Evolutionary conservation across 2,113 vertebrate genomes (phyloP).

Genomic region (Xiphorhynchus elegans): DNA sequence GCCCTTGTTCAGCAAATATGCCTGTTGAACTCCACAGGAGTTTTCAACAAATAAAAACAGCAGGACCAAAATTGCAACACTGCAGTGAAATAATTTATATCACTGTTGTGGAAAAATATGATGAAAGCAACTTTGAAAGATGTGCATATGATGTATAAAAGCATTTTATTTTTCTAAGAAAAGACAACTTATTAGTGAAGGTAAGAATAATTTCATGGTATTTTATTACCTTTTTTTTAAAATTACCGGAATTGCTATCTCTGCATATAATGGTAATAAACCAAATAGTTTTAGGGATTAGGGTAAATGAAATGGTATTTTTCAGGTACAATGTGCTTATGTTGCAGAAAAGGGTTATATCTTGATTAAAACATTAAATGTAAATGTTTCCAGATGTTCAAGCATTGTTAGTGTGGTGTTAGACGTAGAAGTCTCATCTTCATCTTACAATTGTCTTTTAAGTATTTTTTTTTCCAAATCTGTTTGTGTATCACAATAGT

Average conservation of each 20-base stretch:
- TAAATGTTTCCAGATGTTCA: constrained; percentile 57
- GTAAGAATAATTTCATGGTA: neutral
- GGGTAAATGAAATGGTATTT: neutral
- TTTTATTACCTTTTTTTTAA: neutral
- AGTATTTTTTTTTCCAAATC: neutral
- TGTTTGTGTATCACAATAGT: neutral
- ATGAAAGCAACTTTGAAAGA: neutral
- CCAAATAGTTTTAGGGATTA: neutral
- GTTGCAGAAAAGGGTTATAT: neutral
- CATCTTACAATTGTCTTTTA: neutral
- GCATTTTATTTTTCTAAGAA: neutral
- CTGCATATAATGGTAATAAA: neutral
- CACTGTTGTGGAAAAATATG: neutral
- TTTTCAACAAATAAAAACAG: neutral
- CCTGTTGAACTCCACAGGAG: neutral
- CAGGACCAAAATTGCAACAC: neutral
- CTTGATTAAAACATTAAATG: constrained; percentile 38
- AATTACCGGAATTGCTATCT: neutral
- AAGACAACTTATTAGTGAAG: neutral
- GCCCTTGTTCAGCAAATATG: neutral
- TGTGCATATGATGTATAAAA: neutral
- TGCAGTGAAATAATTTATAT: neutral
- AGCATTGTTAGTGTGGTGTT: neutral
- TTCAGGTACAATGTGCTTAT: neutral
- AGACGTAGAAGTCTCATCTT: neutral